Conservation (phyloP, 2,113 vertebrate genomes). For the Aptenodytes patagonicus region DNA sequence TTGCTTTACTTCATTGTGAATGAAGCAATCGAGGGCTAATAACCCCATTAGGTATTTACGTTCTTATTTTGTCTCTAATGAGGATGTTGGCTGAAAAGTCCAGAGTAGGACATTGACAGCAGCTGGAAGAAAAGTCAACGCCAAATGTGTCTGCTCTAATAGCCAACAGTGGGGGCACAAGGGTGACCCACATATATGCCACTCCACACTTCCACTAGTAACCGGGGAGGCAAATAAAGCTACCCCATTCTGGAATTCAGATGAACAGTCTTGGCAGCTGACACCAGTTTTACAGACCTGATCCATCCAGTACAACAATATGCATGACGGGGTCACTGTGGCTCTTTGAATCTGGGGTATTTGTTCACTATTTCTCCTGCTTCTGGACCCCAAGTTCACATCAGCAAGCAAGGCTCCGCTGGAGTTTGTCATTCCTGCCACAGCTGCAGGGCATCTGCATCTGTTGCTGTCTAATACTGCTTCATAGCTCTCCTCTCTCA, state of each 20-base stretch:
- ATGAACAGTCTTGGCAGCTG: background rate
- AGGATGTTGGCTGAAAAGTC: background rate
- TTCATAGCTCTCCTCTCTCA: background rate
- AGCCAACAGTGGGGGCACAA: background rate
- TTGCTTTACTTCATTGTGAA: background rate
- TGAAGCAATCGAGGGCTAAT: background rate
- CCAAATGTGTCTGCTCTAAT: background rate
- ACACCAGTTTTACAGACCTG: background rate
- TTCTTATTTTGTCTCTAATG: background rate
- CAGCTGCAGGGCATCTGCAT: background rate
- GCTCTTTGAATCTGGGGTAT: background rate
- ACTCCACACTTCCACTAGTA: background rate
- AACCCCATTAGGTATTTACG: background rate
- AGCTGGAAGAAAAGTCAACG: background rate
- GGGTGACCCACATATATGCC: background rate
- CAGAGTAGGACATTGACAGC: background rate
- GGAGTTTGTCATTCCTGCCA: background rate
- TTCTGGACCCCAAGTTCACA: background rate
- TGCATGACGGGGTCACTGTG: rapidly evolving
- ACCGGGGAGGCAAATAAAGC: background rate
- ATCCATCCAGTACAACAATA: rapidly evolving
- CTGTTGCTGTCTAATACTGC: background rate
- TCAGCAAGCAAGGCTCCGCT: background rate
- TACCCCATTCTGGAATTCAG: background rate
- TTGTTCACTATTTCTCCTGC: background rate